Evolutionary conservation across 92 coral and sea anemone genomes (phyloP).

Genomic region (Palythoa caribaeorum): DNA sequence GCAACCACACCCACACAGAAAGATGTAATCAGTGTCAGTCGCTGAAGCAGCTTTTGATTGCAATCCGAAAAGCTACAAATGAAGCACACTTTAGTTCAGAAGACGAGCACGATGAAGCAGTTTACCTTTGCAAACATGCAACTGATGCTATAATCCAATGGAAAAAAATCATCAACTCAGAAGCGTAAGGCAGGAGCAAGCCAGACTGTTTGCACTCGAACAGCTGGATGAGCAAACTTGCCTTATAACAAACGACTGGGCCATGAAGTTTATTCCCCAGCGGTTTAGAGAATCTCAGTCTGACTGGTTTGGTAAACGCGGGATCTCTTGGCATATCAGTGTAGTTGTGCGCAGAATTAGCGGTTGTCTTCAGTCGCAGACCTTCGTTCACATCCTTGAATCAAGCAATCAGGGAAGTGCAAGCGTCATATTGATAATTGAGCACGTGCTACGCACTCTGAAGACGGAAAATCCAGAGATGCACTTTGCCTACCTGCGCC

Average conservation of each 20-base stretch:
- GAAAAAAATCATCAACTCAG: constrained; percentile 53
- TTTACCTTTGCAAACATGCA: constrained; percentile 54
- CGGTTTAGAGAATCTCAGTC: constrained; percentile 43
- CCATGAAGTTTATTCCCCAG: constrained; percentile 51
- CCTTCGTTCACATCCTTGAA: constrained; percentile 40
- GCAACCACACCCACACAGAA: constrained; percentile 19
- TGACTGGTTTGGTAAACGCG: constrained; percentile 46
- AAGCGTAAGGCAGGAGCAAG: constrained; percentile 24
- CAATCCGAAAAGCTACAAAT: constrained; percentile 38
- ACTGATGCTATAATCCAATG: constrained; percentile 44
- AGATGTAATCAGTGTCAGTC: neutral
- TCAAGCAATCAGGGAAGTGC: constrained; percentile 51
- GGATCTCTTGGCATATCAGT: constrained; percentile 24
- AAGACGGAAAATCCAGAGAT: constrained; percentile 45
- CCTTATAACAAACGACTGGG: constrained; percentile 54
- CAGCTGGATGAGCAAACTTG: constrained; percentile 49
- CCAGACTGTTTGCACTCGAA: constrained; percentile 28
- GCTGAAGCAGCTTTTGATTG: constrained; percentile 24
- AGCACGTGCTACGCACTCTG: constrained; percentile 38
- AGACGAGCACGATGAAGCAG: constrained; percentile 54
- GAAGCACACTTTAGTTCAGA: constrained; percentile 23
- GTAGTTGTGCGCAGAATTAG: constrained; percentile 41
- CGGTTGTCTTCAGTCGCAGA: constrained; percentile 40
- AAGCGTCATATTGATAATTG: constrained; percentile 34
- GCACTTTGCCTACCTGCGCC: constrained; percentile 30